Conservation (phyloP, 2,888 invertebrate genomes). For the Hemicrepidius hirtus region DNA sequence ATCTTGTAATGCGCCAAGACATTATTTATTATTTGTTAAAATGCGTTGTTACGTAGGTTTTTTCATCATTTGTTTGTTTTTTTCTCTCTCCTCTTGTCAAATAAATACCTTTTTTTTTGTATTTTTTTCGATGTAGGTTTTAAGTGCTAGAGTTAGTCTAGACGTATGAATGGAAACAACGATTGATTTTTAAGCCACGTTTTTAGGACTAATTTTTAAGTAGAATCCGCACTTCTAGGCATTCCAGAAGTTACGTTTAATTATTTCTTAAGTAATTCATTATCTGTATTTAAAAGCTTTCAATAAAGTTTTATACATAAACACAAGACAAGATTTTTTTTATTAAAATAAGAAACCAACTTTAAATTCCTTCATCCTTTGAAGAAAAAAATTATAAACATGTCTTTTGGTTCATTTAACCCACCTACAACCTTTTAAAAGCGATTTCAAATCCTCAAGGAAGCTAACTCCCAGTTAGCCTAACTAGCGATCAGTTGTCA, state of each 20-base stretch:
- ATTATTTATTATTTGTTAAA: conserved; percentile 41
- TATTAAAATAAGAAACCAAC: neutral
- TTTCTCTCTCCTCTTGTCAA: conserved; percentile 24
- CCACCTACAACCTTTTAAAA: no score
- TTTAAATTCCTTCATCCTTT: no score
- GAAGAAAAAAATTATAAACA: no score
- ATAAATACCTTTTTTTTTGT: conserved; percentile 26
- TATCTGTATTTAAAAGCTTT: conserved; percentile 68
- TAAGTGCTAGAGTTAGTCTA: conserved; percentile 42
- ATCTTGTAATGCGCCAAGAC: conserved; percentile 27
- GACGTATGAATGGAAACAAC: conserved; percentile 48
- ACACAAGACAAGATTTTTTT: conserved; percentile 6
- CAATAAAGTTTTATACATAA: conserved; percentile 67
- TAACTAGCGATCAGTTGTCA: no score
- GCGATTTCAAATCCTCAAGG: no score
- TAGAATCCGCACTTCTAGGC: conserved; percentile 52
- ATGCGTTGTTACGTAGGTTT: conserved; percentile 37
- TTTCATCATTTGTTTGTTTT: conserved; percentile 38
- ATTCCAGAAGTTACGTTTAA: conserved; percentile 59
- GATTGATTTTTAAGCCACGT: conserved; percentile 47
- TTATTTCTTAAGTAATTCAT: conserved; percentile 58
- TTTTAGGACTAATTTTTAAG: conserved; percentile 50
- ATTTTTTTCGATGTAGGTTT: conserved; percentile 24
- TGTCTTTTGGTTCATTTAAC: no score
- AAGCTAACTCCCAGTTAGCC: no score